Evolutionary conservation across 2,113 vertebrate genomes (phyloP).

Genomic region (Hippocampus barbouri): DNA sequence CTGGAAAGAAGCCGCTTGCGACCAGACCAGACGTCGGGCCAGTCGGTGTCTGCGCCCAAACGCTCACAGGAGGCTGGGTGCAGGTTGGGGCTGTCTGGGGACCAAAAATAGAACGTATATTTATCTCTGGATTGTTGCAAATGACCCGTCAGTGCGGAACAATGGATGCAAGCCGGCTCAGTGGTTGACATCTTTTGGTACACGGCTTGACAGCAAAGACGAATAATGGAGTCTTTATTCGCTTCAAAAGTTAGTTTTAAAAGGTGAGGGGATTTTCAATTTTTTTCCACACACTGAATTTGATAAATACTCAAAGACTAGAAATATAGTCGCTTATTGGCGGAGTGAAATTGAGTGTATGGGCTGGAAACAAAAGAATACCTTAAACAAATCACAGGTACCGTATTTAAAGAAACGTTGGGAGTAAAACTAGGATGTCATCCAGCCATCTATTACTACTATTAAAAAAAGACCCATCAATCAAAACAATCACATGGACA

Average conservation of each 20-base stretch:
- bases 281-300: background rate
- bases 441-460: too few relatives aligned
- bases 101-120: slow-evolving; percentile 67
- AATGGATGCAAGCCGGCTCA: slow-evolving; percentile 49
- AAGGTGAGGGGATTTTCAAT: background rate
- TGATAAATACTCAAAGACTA: background rate
- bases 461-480: too few relatives aligned
- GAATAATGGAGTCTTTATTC: background rate
- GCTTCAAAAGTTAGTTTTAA: background rate
- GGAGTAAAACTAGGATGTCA: too few relatives aligned
- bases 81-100: slow-evolving; percentile 61
- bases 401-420: too few relatives aligned
- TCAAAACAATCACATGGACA: too few relatives aligned
- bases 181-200: slow-evolving; percentile 32
- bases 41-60: slow-evolving; percentile 62
- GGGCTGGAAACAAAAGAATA: background rate
- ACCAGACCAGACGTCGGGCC: slow-evolving; percentile 66
- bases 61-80: slow-evolving; percentile 50
- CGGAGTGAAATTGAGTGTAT: background rate
- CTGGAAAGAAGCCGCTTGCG: slow-evolving; percentile 66
- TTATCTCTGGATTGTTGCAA: slow-evolving; percentile 64
- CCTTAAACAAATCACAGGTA: background rate
- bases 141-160: slow-evolving; percentile 61
- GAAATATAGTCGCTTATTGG: background rate
- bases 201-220: background rate